Evolutionary conservation across 2,888 invertebrate species (phyloP).

Genomic region (Alentia gelatinosa): DNA sequence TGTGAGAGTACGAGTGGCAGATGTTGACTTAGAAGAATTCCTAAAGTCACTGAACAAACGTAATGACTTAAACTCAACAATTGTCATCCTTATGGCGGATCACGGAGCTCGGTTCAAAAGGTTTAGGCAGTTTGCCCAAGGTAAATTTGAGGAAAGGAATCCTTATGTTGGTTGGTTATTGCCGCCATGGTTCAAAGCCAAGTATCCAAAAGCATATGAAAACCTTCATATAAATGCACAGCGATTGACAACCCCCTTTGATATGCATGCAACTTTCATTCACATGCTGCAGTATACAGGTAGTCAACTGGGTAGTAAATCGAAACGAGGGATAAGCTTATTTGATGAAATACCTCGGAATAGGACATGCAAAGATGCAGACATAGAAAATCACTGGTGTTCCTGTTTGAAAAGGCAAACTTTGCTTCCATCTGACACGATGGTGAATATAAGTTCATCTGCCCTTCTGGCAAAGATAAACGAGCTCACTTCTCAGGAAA

Average conservation of each 20-base stretch:
- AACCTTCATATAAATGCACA: constrained; percentile 85
- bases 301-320: no score
- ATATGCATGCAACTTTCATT: constrained; percentile 90
- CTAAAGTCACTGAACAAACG: constrained; percentile 80
- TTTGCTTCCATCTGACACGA: constrained; percentile 82
- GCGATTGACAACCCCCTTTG: constrained; percentile 91
- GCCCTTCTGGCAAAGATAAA: constrained; percentile 84
- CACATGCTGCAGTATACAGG: constrained; percentile 83
- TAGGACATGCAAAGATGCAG: constrained; percentile 92
- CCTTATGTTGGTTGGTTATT: constrained; percentile 92
- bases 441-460: constrained; percentile 82
- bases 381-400: constrained; percentile 97
- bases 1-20: constrained; percentile 85
- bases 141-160: constrained; percentile 93
- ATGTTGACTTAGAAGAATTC: constrained; percentile 85
- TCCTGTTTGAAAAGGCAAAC: constrained; percentile 91
- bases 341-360: constrained; percentile 83
- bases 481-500: constrained; percentile 80
- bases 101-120: constrained; percentile 91
- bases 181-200: constrained; percentile 86
- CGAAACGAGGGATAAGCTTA: constrained; percentile 72
- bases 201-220: constrained; percentile 84
- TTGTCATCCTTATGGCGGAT: constrained; percentile 94
- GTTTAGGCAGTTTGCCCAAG: constrained; percentile 91
- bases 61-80: constrained; percentile 85